These are phyloP conservation scores for Eidolon helvum DNA, from an alignment of 2,113 vertebrate species.

Conservation along the genomic window DNA sequence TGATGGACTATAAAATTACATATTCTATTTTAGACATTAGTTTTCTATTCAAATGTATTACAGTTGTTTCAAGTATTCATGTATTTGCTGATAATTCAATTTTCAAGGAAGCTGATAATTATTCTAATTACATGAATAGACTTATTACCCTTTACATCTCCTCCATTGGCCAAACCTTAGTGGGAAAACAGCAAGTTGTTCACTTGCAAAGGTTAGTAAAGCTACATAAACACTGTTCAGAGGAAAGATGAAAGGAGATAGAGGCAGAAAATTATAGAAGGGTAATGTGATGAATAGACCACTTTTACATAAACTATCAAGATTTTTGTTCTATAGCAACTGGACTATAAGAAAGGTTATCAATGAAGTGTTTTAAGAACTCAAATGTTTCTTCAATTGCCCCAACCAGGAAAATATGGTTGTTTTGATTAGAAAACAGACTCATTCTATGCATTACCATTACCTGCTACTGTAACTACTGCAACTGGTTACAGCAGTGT, in stretches of 20 bases:
- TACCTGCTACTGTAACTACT: neutral
- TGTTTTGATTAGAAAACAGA: conserved; percentile 43
- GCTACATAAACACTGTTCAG: neutral
- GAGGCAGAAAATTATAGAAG: neutral
- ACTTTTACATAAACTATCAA: conserved; percentile 56
- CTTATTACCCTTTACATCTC: neutral
- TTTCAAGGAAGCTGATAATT: conserved; percentile 24
- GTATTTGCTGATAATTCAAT: conserved; percentile 1
- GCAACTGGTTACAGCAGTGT: conserved; percentile 3
- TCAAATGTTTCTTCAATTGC: conserved; percentile 59
- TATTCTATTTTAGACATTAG: conserved; percentile 37
- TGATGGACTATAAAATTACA: conserved; percentile 40
- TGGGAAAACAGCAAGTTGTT: neutral
- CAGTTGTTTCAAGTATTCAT: conserved; percentile 31
- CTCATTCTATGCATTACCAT: neutral
- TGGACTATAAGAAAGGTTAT: conserved; percentile 47
- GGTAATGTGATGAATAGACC: neutral
- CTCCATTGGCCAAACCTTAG: neutral
- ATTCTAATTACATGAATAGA: conserved; percentile 44
- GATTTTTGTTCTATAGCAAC: conserved; percentile 63
- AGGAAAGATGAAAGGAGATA: conserved; percentile 13
- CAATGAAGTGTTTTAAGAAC: conserved; percentile 44
- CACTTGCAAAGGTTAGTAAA: conserved; percentile 31
- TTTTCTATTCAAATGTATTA: conserved; percentile 46
- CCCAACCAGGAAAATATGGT: conserved; percentile 50